These are phyloP conservation scores for Drosophila mojavensis DNA, from an alignment of 1,140 invertebrate genomes.

Conservation along the genomic window DNA sequence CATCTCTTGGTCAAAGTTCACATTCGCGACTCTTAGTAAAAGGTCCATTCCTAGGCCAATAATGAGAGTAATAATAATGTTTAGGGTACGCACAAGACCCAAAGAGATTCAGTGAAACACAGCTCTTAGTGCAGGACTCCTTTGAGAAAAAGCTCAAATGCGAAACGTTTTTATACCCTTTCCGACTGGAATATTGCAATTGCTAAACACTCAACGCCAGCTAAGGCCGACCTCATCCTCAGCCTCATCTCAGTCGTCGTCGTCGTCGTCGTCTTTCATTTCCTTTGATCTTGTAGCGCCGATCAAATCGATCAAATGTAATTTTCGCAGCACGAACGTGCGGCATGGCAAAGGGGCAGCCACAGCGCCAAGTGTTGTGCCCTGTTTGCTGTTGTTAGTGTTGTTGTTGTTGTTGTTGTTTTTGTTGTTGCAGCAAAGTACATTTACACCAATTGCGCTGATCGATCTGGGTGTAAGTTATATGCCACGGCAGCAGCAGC, in stretches of 20 bases:
- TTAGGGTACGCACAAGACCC: not conserved
- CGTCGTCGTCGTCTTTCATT: constrained; percentile 68
- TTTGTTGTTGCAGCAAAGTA: constrained; percentile 59
- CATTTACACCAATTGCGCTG: constrained; percentile 83
- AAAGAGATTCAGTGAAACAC: not conserved
- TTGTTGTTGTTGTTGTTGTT: constrained; percentile 39
- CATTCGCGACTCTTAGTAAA: no score
- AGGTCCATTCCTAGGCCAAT: not conserved
- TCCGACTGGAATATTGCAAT: constrained; percentile 22
- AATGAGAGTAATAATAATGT: not conserved
- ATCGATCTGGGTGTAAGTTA: constrained; percentile 82
- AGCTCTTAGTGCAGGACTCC: not conserved
- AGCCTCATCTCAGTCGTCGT: constrained; percentile 37
- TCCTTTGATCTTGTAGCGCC: constrained; percentile 83
- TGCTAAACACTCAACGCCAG: constrained; percentile 38
- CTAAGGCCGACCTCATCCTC: constrained; percentile 44
- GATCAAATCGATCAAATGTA: constrained; percentile 84
- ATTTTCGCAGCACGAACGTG: constrained; percentile 83
- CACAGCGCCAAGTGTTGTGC: constrained; percentile 71
- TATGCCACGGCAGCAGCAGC: constrained; percentile 62
- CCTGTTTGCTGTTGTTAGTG: constrained; percentile 19
- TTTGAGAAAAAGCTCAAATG: not conserved
- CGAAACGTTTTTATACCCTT: constrained; percentile 12
- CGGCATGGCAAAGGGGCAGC: constrained; percentile 58
- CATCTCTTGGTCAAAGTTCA: no score